phyloP scores from a whole-genome alignment of 2,888 invertebrate genomes.

The Mycalesis mineus region DNA sequence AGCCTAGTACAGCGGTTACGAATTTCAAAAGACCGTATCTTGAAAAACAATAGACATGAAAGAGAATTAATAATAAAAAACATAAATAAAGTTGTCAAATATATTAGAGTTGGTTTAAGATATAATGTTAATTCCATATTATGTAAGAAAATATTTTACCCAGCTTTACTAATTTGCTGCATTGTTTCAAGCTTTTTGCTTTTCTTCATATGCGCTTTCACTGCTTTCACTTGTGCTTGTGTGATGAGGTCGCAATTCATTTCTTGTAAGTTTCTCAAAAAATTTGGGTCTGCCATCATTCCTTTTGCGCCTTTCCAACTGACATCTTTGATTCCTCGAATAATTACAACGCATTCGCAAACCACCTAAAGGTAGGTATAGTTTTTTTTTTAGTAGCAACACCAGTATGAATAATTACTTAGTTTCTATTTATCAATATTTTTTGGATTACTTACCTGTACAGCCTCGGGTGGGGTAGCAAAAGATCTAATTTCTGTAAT shows the following conservation, averaged over 20 bases:
- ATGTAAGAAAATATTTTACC: too few species aligned
- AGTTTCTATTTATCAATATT: not conserved
- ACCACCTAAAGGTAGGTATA: conserved; percentile 79
- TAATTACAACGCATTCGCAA: conserved; percentile 92
- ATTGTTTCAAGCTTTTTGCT: conserved; percentile 87
- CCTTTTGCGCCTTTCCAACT: conserved; percentile 94
- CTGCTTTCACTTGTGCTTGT: conserved; percentile 82
- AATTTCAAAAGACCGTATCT: conserved; percentile 88
- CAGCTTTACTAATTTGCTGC: conserved; percentile 90
- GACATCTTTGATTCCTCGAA: conserved; percentile 89
- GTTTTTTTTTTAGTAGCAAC: not conserved
- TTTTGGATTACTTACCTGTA: conserved; percentile 77
- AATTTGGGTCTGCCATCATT: conserved; percentile 95
- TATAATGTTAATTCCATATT: too few species aligned
- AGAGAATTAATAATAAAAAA: not conserved
- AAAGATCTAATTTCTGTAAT: conserved; percentile 96
- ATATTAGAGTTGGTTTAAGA: too few species aligned
- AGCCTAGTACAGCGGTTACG: conserved; percentile 91
- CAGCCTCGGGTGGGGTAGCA: conserved; percentile 93
- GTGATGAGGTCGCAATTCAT: conserved; percentile 91
- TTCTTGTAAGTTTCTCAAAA: conserved; percentile 87
- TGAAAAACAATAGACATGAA: conserved; percentile 13
- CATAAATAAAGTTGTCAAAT: not conserved
- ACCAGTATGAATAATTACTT: not conserved
- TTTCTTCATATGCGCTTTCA: conserved; percentile 85